Evolutionary conservation across 2,888 invertebrate species (phyloP).

Genomic region (Hypena proboscidalis): DNA sequence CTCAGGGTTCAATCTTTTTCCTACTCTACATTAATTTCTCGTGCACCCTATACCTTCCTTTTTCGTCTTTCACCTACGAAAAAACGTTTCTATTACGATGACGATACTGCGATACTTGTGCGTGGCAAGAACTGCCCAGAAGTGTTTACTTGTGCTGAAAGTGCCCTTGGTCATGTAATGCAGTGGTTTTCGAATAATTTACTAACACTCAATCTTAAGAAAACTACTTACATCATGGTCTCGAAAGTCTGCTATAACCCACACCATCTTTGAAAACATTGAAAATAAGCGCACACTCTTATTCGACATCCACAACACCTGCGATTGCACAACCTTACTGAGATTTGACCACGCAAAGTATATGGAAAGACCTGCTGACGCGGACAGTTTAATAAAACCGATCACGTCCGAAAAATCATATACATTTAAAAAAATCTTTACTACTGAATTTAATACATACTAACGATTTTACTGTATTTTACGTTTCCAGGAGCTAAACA

Average conservation of each 20-base stretch:
- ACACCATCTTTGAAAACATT: constrained; percentile 5
- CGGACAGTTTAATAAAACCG: not conserved
- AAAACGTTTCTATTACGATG: too few relatives aligned
- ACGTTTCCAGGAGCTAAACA: constrained; percentile 90
- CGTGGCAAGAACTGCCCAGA: not conserved
- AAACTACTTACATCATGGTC: constrained; percentile 6
- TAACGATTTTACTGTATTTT: not conserved
- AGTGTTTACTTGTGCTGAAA: constrained; percentile 4
- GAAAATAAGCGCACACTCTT: not conserved
- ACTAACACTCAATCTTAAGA: constrained; percentile 6
- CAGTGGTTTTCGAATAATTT: constrained; percentile 7
- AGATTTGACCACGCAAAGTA: constrained; percentile 4
- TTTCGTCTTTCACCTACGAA: too few relatives aligned
- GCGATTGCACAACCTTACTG: constrained; percentile 1
- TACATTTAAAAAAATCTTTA: not conserved
- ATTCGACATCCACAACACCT: constrained; percentile 6
- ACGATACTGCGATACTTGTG: constrained; percentile 10
- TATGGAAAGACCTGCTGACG: not conserved
- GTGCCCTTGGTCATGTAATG: constrained; percentile 5
- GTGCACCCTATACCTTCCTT: constrained; percentile 2
- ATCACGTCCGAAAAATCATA: constrained; percentile 1
- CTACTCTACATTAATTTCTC: constrained; percentile 6
- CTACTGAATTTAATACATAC: not conserved
- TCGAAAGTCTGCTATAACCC: constrained; percentile 5
- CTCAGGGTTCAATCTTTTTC: constrained; percentile 8